phyloP scores from a whole-genome alignment of 2,888 invertebrate species.

The Aproaerema taeniolella region DNA sequence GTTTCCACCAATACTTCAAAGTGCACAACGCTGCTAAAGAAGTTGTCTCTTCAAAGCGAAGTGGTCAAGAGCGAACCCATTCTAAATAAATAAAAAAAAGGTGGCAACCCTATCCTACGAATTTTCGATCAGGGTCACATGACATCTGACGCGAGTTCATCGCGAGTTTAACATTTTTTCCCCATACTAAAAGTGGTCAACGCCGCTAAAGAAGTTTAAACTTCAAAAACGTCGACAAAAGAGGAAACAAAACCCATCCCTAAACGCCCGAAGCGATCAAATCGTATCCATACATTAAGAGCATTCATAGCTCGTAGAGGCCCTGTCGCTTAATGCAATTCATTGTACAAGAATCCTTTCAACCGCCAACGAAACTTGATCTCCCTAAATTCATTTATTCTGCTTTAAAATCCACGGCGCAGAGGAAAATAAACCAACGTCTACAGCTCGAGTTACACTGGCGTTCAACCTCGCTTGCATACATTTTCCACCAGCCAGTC shows the following conservation, averaged over 20 bases:
- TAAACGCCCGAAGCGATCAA: slow-evolving; percentile 55
- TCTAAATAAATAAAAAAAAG: no score
- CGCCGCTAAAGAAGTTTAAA: no score
- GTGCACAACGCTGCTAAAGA: no score
- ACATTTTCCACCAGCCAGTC: slow-evolving; percentile 36
- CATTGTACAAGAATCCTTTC: slow-evolving; percentile 65
- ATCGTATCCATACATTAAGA: slow-evolving; percentile 67
- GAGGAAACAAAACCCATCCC: slow-evolving; percentile 24
- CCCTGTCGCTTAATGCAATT: slow-evolving; percentile 69
- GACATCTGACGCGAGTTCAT: no score
- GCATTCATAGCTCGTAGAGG: slow-evolving; percentile 59
- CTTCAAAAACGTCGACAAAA: no score
- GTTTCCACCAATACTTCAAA: no score
- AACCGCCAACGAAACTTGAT: slow-evolving; percentile 31
- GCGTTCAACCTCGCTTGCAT: slow-evolving; percentile 38
- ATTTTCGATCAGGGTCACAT: no score
- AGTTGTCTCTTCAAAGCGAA: no score
- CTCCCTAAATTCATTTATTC: slow-evolving; percentile 24
- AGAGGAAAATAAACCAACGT: slow-evolving; percentile 23
- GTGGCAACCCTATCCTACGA: no score
- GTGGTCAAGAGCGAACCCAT: no score
- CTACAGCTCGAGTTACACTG: slow-evolving; percentile 29
- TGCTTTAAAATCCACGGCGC: slow-evolving; percentile 20
- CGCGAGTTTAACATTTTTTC: no score
- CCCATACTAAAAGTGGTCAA: no score